Evolutionary conservation across 2,113 vertebrate species (phyloP).

Genomic region (Columba janthina): DNA sequence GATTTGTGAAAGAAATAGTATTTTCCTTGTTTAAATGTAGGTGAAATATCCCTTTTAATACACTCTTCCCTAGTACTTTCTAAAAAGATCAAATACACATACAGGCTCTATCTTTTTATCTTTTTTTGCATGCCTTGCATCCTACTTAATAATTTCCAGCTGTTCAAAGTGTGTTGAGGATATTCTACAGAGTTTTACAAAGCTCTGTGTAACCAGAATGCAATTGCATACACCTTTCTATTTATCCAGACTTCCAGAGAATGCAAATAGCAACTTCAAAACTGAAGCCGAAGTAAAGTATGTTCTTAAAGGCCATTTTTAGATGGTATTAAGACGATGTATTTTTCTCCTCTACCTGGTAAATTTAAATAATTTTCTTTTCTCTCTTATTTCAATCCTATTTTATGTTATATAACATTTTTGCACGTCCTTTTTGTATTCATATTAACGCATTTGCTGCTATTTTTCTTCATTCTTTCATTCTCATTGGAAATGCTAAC

Average conservation of each 20-base stretch:
- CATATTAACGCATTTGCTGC: background rate
- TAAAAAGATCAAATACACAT: background rate
- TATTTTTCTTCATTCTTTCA: background rate
- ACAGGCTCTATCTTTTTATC: too few relatives aligned
- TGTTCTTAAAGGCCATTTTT: background rate
- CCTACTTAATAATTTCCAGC: background rate
- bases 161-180: background rate
- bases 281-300: background rate
- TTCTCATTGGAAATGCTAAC: background rate
- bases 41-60: background rate
- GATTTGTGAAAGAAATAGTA: background rate
- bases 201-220: background rate
- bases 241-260: background rate
- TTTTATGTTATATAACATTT: background rate
- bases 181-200: background rate
- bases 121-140: background rate
- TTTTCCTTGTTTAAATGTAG: background rate
- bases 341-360: background rate
- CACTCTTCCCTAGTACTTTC: background rate
- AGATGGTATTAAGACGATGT: background rate
- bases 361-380: background rate
- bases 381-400: background rate
- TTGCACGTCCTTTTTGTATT: background rate
- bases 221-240: background rate
- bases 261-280: background rate